Conservation (phyloP, 2,113 vertebrate genomes). For the Brachionichthys hirsutus region DNA sequence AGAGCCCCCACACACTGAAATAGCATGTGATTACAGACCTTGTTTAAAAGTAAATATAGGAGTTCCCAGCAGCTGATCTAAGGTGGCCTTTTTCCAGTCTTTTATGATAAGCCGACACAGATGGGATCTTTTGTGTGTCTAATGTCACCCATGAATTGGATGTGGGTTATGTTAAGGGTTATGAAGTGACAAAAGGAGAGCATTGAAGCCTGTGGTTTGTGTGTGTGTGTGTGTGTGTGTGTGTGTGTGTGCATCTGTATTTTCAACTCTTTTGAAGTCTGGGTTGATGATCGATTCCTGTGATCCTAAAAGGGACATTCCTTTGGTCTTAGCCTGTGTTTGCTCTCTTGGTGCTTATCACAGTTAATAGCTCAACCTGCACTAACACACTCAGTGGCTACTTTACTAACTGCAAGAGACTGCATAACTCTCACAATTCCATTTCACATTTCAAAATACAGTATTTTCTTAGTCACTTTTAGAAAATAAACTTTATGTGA, state of each 20-base stretch:
- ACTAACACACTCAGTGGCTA: conserved; percentile 46
- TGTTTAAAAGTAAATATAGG: conserved; percentile 75
- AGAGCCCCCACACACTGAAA: conserved; percentile 62
- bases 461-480: too few species aligned
- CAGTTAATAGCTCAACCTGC: conserved; percentile 56
- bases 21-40: conserved; percentile 74
- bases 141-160: neutral
- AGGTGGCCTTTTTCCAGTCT: conserved; percentile 14
- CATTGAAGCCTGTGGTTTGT: neutral
- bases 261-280: conserved; percentile 41
- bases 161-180: too few species aligned
- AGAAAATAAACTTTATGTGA: too few species aligned
- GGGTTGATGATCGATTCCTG: conserved; percentile 37
- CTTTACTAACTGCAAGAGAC: conserved; percentile 26
- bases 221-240: neutral
- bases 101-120: conserved; percentile 23
- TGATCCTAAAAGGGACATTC: conserved; percentile 52
- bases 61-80: conserved; percentile 58
- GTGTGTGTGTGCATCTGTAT: neutral
- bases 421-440: too few species aligned
- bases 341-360: conserved; percentile 58
- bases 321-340: conserved; percentile 57
- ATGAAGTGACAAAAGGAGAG: conserved; percentile 1
- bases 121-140: conserved; percentile 13
- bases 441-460: too few species aligned